These are phyloP conservation scores for Trichomycterus rosablanca DNA, from an alignment of 2,113 vertebrate genomes.

Conservation along the genomic window DNA sequence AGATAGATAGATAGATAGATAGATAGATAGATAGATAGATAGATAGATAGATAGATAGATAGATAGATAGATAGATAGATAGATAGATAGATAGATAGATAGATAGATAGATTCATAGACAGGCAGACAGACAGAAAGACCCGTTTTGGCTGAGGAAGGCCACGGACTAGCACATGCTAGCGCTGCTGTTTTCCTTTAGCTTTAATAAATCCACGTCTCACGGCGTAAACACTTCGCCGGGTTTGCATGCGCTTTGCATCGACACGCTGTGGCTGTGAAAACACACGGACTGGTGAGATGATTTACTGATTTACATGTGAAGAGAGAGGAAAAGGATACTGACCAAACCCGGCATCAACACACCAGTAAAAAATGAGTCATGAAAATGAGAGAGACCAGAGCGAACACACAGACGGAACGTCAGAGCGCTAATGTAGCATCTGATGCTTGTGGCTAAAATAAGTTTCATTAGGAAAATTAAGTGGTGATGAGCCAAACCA, in stretches of 20 bases:
- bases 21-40: too few relatives aligned
- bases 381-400: neutral
- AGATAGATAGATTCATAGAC: too few relatives aligned
- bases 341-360: conserved; percentile 9
- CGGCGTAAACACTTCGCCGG: neutral
- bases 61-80: too few relatives aligned
- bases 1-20: too few relatives aligned
- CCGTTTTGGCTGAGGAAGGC: too few relatives aligned
- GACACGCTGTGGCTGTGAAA: neutral
- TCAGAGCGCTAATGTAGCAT: neutral
- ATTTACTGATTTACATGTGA: conserved; percentile 22
- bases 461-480: too few relatives aligned
- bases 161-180: too few relatives aligned
- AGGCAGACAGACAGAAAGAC: too few relatives aligned
- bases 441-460: neutral
- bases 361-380: neutral
- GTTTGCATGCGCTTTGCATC: conserved; percentile 15
- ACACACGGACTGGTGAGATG: neutral
- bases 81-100: too few relatives aligned
- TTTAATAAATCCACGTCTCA: neutral
- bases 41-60: too few relatives aligned
- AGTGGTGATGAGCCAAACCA: too few relatives aligned
- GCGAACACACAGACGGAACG: neutral
- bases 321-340: conserved; percentile 8
- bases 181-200: neutral